Conservation (phyloP, 2,888 invertebrate genomes). For the Drosophila gaucha region DNA sequence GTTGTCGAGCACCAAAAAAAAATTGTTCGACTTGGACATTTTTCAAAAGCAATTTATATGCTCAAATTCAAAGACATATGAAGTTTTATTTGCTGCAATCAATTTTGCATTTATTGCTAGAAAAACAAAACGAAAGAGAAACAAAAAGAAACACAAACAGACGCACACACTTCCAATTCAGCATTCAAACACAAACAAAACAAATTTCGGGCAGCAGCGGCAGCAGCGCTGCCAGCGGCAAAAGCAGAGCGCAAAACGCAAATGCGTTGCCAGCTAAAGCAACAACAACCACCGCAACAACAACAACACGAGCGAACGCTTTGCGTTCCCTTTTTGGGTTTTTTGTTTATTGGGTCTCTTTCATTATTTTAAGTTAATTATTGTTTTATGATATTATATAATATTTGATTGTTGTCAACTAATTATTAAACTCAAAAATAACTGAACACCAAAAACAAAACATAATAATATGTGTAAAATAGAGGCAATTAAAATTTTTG, state of each 20-base stretch:
- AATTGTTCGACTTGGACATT: slow-evolving; percentile 15
- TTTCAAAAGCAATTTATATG: slow-evolving; percentile 19
- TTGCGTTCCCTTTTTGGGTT: slow-evolving; percentile 26
- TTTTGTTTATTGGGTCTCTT: slow-evolving; percentile 16
- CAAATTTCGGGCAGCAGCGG: slow-evolving; percentile 47
- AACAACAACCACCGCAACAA: slow-evolving; percentile 28
- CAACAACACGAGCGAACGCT: not conserved
- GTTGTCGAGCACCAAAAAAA: slow-evolving; percentile 4
- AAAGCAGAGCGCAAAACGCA: slow-evolving; percentile 25
- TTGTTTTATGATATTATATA: slow-evolving; percentile 40
- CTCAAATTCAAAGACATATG: slow-evolving; percentile 7
- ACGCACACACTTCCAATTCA: slow-evolving; percentile 38
- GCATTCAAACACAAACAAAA: slow-evolving; percentile 57
- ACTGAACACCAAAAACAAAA: not conserved
- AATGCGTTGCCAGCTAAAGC: slow-evolving; percentile 31
- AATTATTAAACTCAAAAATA: slow-evolving; percentile 26
- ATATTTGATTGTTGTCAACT: slow-evolving; percentile 35
- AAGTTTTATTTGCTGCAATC: slow-evolving; percentile 13
- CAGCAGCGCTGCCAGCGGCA: slow-evolving; percentile 36
- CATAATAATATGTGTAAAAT: slow-evolving; percentile 16
- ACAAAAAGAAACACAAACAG: slow-evolving; percentile 23
- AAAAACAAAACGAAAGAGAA: slow-evolving; percentile 20
- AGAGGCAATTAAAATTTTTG: slow-evolving; percentile 20
- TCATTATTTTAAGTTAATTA: slow-evolving; percentile 41
- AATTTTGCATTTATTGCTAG: slow-evolving; percentile 37